Evolutionary conservation across 2,888 invertebrate species (phyloP).

Genomic region (Cetonia aurata): DNA sequence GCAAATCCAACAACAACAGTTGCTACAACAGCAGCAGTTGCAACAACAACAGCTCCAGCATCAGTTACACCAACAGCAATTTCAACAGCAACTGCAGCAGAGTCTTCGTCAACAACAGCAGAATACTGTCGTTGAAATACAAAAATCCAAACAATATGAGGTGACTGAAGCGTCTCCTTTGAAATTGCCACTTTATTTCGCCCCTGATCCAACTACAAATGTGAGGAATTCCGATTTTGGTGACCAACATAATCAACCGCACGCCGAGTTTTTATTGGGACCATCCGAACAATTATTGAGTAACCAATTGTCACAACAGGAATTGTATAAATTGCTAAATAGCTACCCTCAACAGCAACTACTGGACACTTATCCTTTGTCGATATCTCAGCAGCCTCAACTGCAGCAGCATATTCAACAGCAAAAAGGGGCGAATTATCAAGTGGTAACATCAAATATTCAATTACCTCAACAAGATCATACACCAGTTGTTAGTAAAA

Average conservation of each 20-base stretch:
- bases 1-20: slow-evolving; percentile 51
- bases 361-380: slow-evolving; percentile 38
- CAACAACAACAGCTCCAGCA: slow-evolving; percentile 50
- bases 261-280: slow-evolving; percentile 43
- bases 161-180: slow-evolving; percentile 68
- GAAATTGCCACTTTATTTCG: slow-evolving; percentile 67
- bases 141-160: slow-evolving; percentile 66
- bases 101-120: slow-evolving; percentile 53
- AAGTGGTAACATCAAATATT: slow-evolving; percentile 60
- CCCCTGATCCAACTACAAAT: slow-evolving; percentile 68
- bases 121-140: slow-evolving; percentile 51
- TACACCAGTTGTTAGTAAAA: slow-evolving; percentile 61
- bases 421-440: slow-evolving; percentile 56
- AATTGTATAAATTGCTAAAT: slow-evolving; percentile 58
- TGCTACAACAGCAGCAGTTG: slow-evolving; percentile 58
- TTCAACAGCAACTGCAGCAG: slow-evolving; percentile 57
- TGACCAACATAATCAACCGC: slow-evolving; percentile 48
- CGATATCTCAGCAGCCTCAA: slow-evolving; percentile 49
- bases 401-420: slow-evolving; percentile 61
- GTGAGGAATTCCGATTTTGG: slow-evolving; percentile 58
- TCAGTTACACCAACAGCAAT: slow-evolving; percentile 23
- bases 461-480: slow-evolving; percentile 58
- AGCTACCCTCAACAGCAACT: slow-evolving; percentile 47
- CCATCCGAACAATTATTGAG: slow-evolving; percentile 29
- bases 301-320: slow-evolving; percentile 60